Base-by-base conservation (phyloP, 2,797 vertebrate genomes). In the Scolopax bukidnonensis region DNA sequence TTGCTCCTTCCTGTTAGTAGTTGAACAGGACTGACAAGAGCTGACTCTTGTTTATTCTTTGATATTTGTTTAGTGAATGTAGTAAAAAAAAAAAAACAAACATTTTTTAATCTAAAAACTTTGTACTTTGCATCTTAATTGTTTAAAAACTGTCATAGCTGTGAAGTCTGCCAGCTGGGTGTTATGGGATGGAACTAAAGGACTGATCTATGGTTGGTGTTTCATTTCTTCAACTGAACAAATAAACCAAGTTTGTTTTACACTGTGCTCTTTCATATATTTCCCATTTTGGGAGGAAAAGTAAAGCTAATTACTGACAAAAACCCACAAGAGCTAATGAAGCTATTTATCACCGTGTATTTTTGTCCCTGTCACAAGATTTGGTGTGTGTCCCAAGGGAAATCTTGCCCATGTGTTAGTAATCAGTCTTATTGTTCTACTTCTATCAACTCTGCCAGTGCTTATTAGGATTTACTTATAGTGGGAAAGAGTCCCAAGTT, bases 391-490 rank as follows among this genome's bases (percentile, higher is more conserved):
- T 96, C 88, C 70, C 73, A 30, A 68, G 67, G 87, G 90, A 81
- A 76, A 73, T 71, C 65, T 83, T 81, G 54, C 65, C 81, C 12
- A 5, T 84, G 84, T 51, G 38, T 88, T 90, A 43, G 78, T 87
- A 88, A 91, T 86, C 93, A 77, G 14, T 32, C 38, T 18, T 83
- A 69, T 80, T 93, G 79, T 90, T 96, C 86, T 73, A 38, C 68
- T 90, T 95, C 68, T 73, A 87, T 85, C 75, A 85, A 9, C 69
- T 82, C 1, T 53, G 65, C 64, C 69, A 60, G 69, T 2, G 40
- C 59, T 95, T 65, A 41, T 71, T 78, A 25, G 76, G 47, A 50
- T 69, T 94, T 92, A 36, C 71, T 67, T 51, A 33, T 51, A 33
- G 61, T 0, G 10, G 64, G 33, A 78, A 27, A 38, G n/a, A 36